Conservation (phyloP, 2,888 invertebrate species). For the Mythimna impura region DNA sequence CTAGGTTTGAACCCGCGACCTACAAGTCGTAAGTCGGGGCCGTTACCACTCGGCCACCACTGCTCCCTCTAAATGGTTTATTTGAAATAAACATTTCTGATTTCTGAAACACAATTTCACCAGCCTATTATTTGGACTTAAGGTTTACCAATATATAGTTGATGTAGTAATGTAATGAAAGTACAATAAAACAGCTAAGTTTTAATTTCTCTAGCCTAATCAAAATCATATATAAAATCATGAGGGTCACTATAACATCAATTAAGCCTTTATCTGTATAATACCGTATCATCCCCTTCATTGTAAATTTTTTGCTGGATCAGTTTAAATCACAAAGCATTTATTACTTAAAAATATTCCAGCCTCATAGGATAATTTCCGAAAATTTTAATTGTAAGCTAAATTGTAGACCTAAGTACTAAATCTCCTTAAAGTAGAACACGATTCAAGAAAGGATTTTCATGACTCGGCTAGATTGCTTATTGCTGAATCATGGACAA, state of each 20-base stretch:
- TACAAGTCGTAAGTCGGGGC: too few relatives aligned
- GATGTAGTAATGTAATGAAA: neutral
- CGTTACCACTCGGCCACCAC: too few relatives aligned
- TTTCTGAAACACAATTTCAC: neutral
- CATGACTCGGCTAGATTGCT: slow-evolving; percentile 60
- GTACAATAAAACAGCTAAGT: neutral
- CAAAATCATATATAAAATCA: neutral
- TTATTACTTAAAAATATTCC: slow-evolving; percentile 14
- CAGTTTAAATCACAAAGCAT: slow-evolving; percentile 2
- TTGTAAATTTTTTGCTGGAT: slow-evolving; percentile 16
- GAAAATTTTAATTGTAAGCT: slow-evolving; percentile 8
- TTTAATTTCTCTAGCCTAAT: neutral
- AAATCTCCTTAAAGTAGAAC: slow-evolving; percentile 27
- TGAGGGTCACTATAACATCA: neutral
- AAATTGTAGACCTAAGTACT: neutral
- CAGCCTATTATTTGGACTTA: neutral
- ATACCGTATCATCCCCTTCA: neutral
- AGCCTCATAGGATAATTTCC: neutral
- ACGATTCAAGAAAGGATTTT: slow-evolving; percentile 31
- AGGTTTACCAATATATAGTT: neutral
- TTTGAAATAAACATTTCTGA: neutral
- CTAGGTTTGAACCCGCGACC: too few relatives aligned
- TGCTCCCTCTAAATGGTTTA: too few relatives aligned
- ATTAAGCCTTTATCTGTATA: neutral
- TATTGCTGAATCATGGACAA: slow-evolving; percentile 67